These are phyloP conservation scores for Ypsolopha sequella DNA, from an alignment of 2,888 invertebrate species.

Conservation along the genomic window DNA sequence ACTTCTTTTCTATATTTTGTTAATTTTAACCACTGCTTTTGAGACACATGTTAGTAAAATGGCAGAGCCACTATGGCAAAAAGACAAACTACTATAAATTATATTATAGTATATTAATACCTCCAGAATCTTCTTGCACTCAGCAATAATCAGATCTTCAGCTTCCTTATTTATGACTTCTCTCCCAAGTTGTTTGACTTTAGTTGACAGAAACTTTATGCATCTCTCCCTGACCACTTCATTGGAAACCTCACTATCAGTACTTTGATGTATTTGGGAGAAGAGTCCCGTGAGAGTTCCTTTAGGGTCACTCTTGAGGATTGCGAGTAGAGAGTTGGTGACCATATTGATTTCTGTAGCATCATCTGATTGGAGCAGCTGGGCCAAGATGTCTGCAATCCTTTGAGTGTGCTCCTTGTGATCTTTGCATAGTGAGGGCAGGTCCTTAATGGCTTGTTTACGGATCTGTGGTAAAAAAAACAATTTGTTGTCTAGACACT, in stretches of 20 bases:
- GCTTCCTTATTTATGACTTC: constrained; percentile 85
- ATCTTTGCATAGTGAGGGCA: constrained; percentile 89
- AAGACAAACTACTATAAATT: too few species aligned
- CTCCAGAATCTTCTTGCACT: constrained; percentile 88
- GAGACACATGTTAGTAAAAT: too few species aligned
- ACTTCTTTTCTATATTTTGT: too few species aligned
- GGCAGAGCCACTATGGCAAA: too few species aligned
- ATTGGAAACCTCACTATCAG: constrained; percentile 63
- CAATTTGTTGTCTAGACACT: too few species aligned
- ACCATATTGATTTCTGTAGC: constrained; percentile 86
- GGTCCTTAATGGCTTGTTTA: constrained; percentile 93
- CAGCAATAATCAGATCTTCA: constrained; percentile 85
- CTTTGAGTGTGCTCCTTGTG: constrained; percentile 85
- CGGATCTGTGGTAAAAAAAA: constrained; percentile 76
- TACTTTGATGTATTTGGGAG: constrained; percentile 66
- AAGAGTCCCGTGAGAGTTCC: constrained; percentile 70
- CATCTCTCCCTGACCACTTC: constrained; percentile 87
- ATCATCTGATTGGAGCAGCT: constrained; percentile 90
- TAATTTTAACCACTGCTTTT: too few species aligned
- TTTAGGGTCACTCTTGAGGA: constrained; percentile 81
- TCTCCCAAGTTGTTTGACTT: constrained; percentile 83
- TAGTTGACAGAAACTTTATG: constrained; percentile 88
- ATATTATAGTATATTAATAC: constrained; percentile 38
- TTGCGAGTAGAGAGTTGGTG: constrained; percentile 82
- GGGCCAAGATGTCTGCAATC: constrained; percentile 93